Base-by-base conservation (phyloP, 2,113 vertebrate species). In the Actenoides lindsayi region DNA sequence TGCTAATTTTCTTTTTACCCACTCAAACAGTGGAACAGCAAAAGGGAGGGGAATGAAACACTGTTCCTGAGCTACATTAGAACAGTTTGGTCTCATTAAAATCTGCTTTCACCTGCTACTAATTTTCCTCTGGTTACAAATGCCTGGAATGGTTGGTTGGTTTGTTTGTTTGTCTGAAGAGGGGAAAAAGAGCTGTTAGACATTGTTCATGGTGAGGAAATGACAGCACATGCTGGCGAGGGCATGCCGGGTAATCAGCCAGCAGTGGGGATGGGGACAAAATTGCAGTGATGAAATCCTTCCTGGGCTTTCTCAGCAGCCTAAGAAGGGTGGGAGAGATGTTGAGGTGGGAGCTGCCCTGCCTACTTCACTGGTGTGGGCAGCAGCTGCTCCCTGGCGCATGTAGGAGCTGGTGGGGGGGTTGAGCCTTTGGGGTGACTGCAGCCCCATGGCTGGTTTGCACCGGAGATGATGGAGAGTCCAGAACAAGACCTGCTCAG, bases 91-190 rank as follows among this genome's bases (percentile, higher is more conserved):
- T 91, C 89, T 97, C 90, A 80, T 96, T 95, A 96, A 93, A 94
- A 87, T 73, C 73, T 78, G 85, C 62, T 96, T 89, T 95, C 95
- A 96, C 96, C 96, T 96, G 97, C 89, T 95, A 84, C 94, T 96
- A 90, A 97, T 97, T 97, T 97, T 94, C 89, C 42, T 91, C 76
- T 92, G 75, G 20, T 84, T 97, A 69, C 10, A 24, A 82, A 86
- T 86, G 84, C 78, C 54, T 42, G 16, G 27, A 56, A 75, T 78
- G 28, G 50, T 80, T 93, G 57, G 64, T 33, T 33, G 33, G 67
- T 35, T 65, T 7, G 78, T 83, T 94, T 31, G 59, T 68, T 25
- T 73, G 90, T 68, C 25, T 18, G 65, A 82, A 83, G 53, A 73
- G 48, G 37, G 48, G 19, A 44, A 65, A 81, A 92, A 85, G 88